These are phyloP conservation scores for Trypoxylus dichotomus DNA, from an alignment of 1,140 invertebrate genomes.

Conservation along the genomic window DNA sequence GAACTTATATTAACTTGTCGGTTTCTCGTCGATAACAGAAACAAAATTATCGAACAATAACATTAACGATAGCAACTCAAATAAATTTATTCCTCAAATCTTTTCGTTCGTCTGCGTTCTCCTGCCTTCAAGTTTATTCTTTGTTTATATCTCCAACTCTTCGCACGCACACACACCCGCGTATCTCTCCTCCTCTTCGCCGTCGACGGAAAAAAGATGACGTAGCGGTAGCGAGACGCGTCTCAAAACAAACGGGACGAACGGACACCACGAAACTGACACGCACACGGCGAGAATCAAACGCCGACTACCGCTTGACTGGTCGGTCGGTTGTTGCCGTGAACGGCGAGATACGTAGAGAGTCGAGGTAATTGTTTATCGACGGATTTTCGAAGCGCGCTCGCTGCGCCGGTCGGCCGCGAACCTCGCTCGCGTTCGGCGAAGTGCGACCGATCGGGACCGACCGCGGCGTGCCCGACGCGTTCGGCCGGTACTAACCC, in stretches of 20 bases:
- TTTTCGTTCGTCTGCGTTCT: no score
- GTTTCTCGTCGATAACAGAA: no score
- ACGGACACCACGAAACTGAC: background rate
- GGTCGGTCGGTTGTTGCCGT: background rate
- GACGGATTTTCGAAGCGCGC: background rate
- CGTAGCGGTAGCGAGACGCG: background rate
- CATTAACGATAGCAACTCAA: no score
- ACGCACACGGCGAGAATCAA: conserved; percentile 4
- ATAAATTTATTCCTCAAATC: no score
- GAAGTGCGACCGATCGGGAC: background rate
- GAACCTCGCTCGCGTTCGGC: background rate
- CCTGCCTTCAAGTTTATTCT: no score
- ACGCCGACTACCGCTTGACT: background rate
- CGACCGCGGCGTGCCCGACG: background rate
- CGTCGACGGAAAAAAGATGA: background rate
- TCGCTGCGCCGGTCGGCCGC: background rate
- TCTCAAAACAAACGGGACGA: background rate
- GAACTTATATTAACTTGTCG: no score
- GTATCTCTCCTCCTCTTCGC: background rate
- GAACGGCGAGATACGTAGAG: no score
- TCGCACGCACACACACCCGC: background rate
- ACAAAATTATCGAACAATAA: no score
- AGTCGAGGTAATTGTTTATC: background rate
- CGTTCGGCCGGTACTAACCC: background rate
- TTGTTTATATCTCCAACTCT: no score